Conservation (phyloP, 2,888 invertebrate genomes). For the Xiphydria camelus region DNA sequence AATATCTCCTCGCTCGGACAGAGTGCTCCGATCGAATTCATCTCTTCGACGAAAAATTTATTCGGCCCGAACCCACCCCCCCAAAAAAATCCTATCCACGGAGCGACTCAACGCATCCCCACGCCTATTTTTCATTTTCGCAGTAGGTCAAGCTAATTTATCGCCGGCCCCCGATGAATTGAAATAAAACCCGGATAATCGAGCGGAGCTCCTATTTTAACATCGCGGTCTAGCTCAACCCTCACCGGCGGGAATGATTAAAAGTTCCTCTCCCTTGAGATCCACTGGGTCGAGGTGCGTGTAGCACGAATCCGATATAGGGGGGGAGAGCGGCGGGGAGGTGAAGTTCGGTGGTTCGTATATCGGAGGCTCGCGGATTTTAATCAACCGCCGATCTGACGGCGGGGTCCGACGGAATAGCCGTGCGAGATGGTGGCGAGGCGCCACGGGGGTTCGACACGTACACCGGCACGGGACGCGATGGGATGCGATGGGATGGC, state of each 20-base stretch:
- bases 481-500: conserved; percentile 18
- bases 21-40: too few relatives aligned
- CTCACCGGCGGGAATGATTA: background rate
- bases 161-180: too few relatives aligned
- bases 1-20: too few relatives aligned
- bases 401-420: conserved; percentile 47
- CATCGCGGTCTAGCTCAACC: too few relatives aligned
- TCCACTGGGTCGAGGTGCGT: conserved; percentile 30
- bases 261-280: conserved; percentile 19
- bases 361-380: conserved; percentile 53
- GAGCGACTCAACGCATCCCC: too few relatives aligned
- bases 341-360: conserved; percentile 52
- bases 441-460: conserved; percentile 56
- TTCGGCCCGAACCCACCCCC: too few relatives aligned
- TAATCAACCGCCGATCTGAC: conserved; percentile 56
- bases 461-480: conserved; percentile 46
- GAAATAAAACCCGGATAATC: too few relatives aligned
- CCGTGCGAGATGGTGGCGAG: conserved; percentile 53
- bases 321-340: conserved; percentile 22
- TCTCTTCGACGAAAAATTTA: too few relatives aligned
- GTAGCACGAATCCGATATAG: conserved; percentile 2
- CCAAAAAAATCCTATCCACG: too few relatives aligned
- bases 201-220: too few relatives aligned
- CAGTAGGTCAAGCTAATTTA: too few relatives aligned
- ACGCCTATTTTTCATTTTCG: too few relatives aligned